Evolutionary conservation across 2,113 vertebrate species (phyloP), one percentile per base, ranked within the genome.

Genomic region (Corythoichthys haematopterus): DNA sequence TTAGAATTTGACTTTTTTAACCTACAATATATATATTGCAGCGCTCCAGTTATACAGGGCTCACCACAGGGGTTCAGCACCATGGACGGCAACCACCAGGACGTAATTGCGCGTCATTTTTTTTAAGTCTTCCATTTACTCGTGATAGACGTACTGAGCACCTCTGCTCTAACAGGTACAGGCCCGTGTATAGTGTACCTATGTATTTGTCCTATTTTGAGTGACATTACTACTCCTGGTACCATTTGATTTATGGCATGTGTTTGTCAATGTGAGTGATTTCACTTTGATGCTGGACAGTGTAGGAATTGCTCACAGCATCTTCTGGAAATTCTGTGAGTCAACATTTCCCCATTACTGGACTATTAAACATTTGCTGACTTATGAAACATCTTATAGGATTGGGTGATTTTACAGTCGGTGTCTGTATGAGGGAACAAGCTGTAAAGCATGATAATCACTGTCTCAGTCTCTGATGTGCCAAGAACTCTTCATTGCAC

Each of bases 381-480:
- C 38, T 43, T 43, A 45, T 61, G 16, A 61, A 61, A 61, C 58
- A 61, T 61, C 38, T 61, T 61, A 43, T 15, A 20, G 58, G 38
- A 43, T 43, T 12, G 58, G 58, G 38, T 43, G 38, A 45, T 45
- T 61, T 61, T 61, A 61, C 38, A 43, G 58, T 60, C 38, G 2
- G 58, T 61, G 38, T 61, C 58, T 20, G 38, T 20, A 61, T 28
- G 58, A 61, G 16, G 16, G 58, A 61, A n/a, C 38, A 45, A 61
- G 58, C 38, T 61, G 58, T 61, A 61, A 61, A 43, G 16, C 40
- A 61, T 43, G 38, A 61, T 61, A 61, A 61, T 61, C 58, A n/a
- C 9, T 10, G 16, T 20, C 58, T 43, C 38, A 43, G 8, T 43
- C 4, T 40, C 38, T 20, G 16, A 61, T 20, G 38, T 61, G 58